Conservation (phyloP, 2,797 vertebrate genomes). For the Aldrovandia affinis region DNA sequence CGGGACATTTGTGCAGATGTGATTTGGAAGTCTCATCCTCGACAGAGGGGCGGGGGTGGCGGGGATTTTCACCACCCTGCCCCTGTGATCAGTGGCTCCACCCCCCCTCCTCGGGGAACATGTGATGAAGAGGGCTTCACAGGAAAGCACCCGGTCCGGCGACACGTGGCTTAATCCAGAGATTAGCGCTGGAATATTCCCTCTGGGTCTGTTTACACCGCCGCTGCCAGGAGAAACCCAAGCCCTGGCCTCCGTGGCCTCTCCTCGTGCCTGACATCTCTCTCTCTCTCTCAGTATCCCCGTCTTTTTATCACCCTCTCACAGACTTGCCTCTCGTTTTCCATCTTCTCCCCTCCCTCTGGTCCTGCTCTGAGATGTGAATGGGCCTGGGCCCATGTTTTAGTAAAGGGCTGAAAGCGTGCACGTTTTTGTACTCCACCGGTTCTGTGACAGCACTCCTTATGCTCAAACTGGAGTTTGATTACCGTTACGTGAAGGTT, state of each 20-base stretch:
- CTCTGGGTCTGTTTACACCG: background rate
- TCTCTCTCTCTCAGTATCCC: background rate
- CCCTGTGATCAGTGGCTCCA: too few species aligned
- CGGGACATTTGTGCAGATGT: background rate
- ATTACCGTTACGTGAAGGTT: background rate
- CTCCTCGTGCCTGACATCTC: background rate
- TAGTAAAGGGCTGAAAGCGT: too few species aligned
- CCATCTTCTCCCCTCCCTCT: too few species aligned
- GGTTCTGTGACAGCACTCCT: too few species aligned
- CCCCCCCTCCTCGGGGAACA: background rate
- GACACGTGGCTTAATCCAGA: background rate
- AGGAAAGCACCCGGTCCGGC: background rate
- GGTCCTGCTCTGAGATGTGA: too few species aligned
- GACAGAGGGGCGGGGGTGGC: too few species aligned
- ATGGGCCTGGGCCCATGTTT: too few species aligned
- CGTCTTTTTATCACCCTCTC: background rate
- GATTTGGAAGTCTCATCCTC: background rate
- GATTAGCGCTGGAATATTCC: background rate
- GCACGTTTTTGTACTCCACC: too few species aligned
- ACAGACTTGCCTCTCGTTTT: too few species aligned
- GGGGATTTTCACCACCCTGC: too few species aligned
- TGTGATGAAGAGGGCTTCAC: background rate
- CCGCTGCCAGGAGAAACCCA: background rate
- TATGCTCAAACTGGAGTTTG: too few species aligned
- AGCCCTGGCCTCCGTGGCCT: background rate